A percentile compares a stretch with the other conserved stretches of the same genome.
These are phyloP conservation scores for Phrixothrix hirtus DNA, from an alignment of 2,888 invertebrate species.

Conservation along the genomic window DNA sequence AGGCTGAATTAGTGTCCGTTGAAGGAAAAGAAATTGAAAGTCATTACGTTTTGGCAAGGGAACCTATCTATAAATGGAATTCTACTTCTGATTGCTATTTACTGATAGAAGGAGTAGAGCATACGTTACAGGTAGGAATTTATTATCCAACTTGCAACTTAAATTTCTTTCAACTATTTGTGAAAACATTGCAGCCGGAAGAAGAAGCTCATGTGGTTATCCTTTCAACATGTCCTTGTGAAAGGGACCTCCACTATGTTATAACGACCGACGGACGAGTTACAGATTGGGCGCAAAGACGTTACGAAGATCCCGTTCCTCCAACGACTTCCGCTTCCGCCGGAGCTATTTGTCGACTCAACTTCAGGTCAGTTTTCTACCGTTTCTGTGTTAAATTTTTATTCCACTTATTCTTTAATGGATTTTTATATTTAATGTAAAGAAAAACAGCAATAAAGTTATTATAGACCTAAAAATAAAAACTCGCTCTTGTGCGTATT, in stretches of 20 bases:
- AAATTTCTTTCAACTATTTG: background rate
- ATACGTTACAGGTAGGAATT: constrained; percentile 63
- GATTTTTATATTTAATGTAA: too few species aligned
- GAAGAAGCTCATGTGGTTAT: constrained; percentile 66
- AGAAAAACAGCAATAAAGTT: too few species aligned
- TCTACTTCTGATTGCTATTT: constrained; percentile 70
- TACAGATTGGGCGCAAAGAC: constrained; percentile 67
- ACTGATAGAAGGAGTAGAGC: constrained; percentile 67
- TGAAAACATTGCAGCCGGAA: constrained; percentile 60
- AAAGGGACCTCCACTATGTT: constrained; percentile 64
- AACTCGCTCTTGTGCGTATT: too few species aligned
- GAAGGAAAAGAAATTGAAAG: constrained; percentile 73
- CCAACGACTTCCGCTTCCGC: constrained; percentile 36
- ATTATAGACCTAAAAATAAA: too few species aligned
- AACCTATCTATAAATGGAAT: constrained; percentile 69
- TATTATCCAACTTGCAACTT: background rate
- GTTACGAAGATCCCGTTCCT: constrained; percentile 51
- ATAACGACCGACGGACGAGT: constrained; percentile 68
- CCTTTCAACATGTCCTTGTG: constrained; percentile 69
- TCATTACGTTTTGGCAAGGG: constrained; percentile 68
- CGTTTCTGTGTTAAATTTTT: background rate
- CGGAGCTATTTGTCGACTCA: constrained; percentile 58
- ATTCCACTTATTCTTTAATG: too few species aligned
- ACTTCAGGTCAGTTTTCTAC: constrained; percentile 56
- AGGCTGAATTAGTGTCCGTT: constrained; percentile 71